Base-by-base conservation (phyloP, 2,113 vertebrate species). In the Conger conger region DNA sequence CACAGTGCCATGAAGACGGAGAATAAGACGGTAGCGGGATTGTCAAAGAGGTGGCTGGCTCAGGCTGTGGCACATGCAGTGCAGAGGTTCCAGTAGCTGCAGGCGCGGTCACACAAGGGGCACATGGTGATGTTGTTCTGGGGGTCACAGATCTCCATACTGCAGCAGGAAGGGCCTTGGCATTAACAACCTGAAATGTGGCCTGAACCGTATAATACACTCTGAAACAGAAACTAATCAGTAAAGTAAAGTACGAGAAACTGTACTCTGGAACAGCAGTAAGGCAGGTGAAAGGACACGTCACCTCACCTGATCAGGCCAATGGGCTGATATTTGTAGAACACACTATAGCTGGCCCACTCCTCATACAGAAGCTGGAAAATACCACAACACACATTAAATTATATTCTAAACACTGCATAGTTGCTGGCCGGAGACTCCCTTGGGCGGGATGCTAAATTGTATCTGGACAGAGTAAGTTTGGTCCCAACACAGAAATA, bases 1-100 rank as follows among this genome's bases (percentile, higher is more conserved):
- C 98, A 99, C 37, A 99, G 96, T 80, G 98, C 97, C 98, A 99
- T 99, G 92, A 99, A 99, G 90, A 99, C 92, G 0, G 98, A 97
- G 93, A 99, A 99, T 94, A 99, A 97, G 81, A 99, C 98, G 0
- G 98, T 99, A 79, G 98, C 98, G 0, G 96, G 95, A 90, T 99
- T 99, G 93, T 99, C 98, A 8, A 99, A 99, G 81, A 99, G 96
- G 92, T 99, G 98, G 91, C 98, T 99, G 11, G 98, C 98, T 0
- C 95, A 94, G 76, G 98, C 97, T 0, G 97, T 99, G 5, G 97
- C 98, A 1, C 98, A 99, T 0, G 97, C 97, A 0, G 96, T 95
- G 87, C 93, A 95, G 87, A 99, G 96, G 92, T 96, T 97, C 98
- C 98, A 99, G 96, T 99, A 99, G 90, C 95, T 96, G 91, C 98